Conservation (phyloP, 2,113 vertebrate genomes). For the Brachirus orientalis region DNA sequence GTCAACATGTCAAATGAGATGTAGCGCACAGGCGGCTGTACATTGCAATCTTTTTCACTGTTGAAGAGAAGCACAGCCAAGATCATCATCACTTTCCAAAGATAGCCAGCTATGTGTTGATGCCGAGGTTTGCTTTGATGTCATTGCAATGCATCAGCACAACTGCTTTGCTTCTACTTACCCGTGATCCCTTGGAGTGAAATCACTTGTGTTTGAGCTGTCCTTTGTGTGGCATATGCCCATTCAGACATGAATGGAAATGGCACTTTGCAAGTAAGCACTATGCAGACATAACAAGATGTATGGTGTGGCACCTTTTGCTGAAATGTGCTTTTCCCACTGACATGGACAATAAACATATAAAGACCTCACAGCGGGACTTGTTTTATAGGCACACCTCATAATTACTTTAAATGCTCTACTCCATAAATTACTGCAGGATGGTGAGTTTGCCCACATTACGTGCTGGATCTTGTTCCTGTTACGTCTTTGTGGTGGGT, state of each 20-base stretch:
- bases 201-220: too few relatives aligned
- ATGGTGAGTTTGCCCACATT: slow-evolving; percentile 19
- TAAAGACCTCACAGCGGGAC: slow-evolving; percentile 10
- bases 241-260: slow-evolving; percentile 70
- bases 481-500: slow-evolving; percentile 25
- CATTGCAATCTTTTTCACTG: slow-evolving; percentile 73
- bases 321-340: slow-evolving; percentile 62
- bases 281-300: slow-evolving; percentile 51
- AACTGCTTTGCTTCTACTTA: slow-evolving; percentile 44
- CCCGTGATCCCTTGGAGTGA: slow-evolving; percentile 3
- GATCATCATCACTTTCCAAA: slow-evolving; percentile 76
- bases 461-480: slow-evolving; percentile 20
- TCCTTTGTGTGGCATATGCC: slow-evolving; percentile 68
- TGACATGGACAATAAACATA: slow-evolving; percentile 32
- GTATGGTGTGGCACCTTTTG: slow-evolving; percentile 69
- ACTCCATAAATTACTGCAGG: slow-evolving; percentile 48
- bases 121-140: slow-evolving; percentile 64
- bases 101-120: slow-evolving; percentile 59
- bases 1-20: slow-evolving; percentile 74
- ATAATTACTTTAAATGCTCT: slow-evolving; percentile 51
- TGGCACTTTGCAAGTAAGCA: slow-evolving; percentile 78
- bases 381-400: slow-evolving; percentile 31
- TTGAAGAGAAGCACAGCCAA: slow-evolving; percentile 74
- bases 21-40: slow-evolving; percentile 71
- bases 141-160: slow-evolving; percentile 60